These are phyloP conservation scores for Melanaphis sacchari DNA, from an alignment of 1,140 invertebrate genomes.

Conservation along the genomic window DNA sequence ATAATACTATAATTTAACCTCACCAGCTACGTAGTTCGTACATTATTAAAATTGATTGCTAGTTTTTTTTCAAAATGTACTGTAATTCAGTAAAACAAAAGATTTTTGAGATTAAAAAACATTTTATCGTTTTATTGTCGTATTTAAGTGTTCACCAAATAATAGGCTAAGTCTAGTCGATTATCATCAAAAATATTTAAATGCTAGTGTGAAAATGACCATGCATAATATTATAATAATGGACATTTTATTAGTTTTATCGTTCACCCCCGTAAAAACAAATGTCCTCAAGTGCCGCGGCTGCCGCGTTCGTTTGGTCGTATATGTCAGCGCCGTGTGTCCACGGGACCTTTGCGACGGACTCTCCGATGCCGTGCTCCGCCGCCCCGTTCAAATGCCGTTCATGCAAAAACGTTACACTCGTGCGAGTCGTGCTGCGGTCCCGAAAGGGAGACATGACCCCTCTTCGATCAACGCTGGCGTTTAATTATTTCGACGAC, in stretches of 20 bases:
- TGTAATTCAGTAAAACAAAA: not conserved
- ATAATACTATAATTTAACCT: not conserved
- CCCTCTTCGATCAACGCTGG: not conserved
- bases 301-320: conserved; percentile 2
- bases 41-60: not conserved
- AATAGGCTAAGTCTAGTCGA: not conserved
- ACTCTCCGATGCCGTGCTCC: not conserved
- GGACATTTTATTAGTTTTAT: not conserved
- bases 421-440: conserved; percentile 30
- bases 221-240: not conserved
- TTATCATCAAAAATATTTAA: not conserved
- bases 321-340: not conserved
- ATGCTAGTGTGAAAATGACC: not conserved
- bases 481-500: not conserved
- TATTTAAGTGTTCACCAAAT: not conserved
- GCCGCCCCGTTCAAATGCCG: conserved; percentile 41
- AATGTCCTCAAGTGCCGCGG: conserved; percentile 4
- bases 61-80: no score
- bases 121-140: not conserved
- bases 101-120: not conserved
- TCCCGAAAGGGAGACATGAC: not conserved
- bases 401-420: conserved; percentile 7
- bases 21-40: no score
- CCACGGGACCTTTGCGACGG: conserved; percentile 22
- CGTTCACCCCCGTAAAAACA: not conserved